Conservation (phyloP, 2,113 vertebrate genomes). For the Zonotrichia leucophrys region DNA sequence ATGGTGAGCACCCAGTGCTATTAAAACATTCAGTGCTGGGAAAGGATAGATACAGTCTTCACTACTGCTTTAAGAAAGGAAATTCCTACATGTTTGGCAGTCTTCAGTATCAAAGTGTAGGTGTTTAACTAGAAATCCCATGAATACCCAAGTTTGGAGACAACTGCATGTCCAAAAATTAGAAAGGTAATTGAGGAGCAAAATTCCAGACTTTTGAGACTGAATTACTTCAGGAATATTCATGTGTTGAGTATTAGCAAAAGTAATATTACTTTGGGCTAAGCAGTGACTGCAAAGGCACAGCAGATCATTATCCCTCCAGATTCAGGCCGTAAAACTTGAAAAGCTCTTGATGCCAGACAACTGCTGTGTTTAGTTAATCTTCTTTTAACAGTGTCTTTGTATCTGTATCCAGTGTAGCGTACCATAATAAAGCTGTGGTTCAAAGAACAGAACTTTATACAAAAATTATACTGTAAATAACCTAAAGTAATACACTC, state of each 20-base stretch:
- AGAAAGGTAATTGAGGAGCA: conserved; percentile 71
- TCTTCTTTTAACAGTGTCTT: conserved; percentile 80
- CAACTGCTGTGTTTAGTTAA: conserved; percentile 77
- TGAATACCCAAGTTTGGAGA: conserved; percentile 78
- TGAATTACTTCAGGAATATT: conserved; percentile 74
- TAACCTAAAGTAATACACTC: conserved; percentile 76
- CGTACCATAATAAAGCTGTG: conserved; percentile 86
- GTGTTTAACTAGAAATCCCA: conserved; percentile 78
- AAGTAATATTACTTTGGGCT: conserved; percentile 82
- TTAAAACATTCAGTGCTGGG: conserved; percentile 80
- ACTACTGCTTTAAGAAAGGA: conserved; percentile 74
- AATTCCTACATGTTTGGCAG: conserved; percentile 84
- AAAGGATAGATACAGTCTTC: conserved; percentile 75
- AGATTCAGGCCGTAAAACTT: conserved; percentile 73
- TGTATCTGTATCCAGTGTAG: conserved; percentile 86
- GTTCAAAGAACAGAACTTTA: conserved; percentile 81
- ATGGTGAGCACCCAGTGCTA: conserved; percentile 77
- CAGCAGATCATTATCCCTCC: conserved; percentile 79
- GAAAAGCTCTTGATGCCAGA: conserved; percentile 78
- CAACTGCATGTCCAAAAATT: conserved; percentile 74
- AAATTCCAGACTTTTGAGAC: conserved; percentile 73
- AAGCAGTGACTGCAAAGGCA: conserved; percentile 85
- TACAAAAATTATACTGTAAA: conserved; percentile 77
- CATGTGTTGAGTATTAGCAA: conserved; percentile 73
- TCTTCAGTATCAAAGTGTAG: conserved; percentile 79